Evolutionary conservation across 2,888 invertebrate genomes (phyloP), one percentile per base, ranked within the genome.

Genomic region (Drosophila nr. perissopoda): DNA sequence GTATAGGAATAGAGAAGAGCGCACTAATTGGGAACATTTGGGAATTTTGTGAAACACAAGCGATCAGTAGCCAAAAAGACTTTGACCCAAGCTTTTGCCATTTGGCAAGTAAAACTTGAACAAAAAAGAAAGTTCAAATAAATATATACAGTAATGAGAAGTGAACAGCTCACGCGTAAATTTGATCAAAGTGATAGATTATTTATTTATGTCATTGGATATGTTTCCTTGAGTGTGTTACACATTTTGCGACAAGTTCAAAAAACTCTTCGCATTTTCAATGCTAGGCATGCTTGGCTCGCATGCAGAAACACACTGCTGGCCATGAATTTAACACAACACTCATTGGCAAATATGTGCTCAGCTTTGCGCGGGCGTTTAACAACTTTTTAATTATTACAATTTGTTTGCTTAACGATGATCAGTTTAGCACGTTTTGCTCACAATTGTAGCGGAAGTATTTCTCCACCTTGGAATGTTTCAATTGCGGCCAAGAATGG

Each of bases 1-100:
- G 10, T 27, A 27, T 18, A 18, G 5, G 0, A 27, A 29, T 29
- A 51, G 38, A n/a, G 13, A n/a, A 48, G 54, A 40, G 27, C 31
- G 31, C 7, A 27, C 16, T 2, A 29, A 42, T 13, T 64, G 40
- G 40, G 21, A 45, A 29, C 27, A 61, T 40, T 48, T 52, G 52
- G 38, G 53, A 38, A 45, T 31, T 31, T 42, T 27, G 31, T 36
- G 33, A 62, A 70, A 69, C 60, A n/a, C 18, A n/a, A n/a, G 18
- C 48, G 48, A 53, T 31, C 49, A 27, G 40, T 54, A 18, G 60
- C 48, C 60, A 69, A 60, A 34, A 33, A 60, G 53, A 60, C 69
- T 53, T 60, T 60, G 48, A 53, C 61, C 34, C 13, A 27, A 25
- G 52, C 38, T 33, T 25, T 34, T 34, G 8, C n/a, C 7, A 10